Base-by-base conservation (phyloP, 2,113 vertebrate species). In the Sturnus vulgaris region DNA sequence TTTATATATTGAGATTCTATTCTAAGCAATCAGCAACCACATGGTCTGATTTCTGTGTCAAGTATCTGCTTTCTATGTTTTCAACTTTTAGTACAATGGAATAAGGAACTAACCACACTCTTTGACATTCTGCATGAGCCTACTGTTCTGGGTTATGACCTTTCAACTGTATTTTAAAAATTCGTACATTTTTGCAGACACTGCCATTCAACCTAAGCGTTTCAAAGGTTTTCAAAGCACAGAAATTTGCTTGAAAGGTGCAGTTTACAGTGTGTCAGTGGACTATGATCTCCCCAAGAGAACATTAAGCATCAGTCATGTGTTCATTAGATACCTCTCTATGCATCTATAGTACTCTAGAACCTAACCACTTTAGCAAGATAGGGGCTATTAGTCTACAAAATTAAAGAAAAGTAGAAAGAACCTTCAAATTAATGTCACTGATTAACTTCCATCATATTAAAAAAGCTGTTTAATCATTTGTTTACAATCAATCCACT, bases 281-380 rank as follows among this genome's bases (percentile, higher is more conserved):
- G 10, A 80, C 6, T n/a, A 33, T 6, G 24, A 3, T 31, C 7
- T 59, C 33, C 8, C 12, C 16, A 49, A 17, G 12, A 56, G 22
- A 73, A 27, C 33, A 70, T 3, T 56, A 20, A 30, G 8, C 22
- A 55, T 76, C 31, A 49, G 23, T 53, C 71, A 69, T 7, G 30
- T 11, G 8, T 21, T 46, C 37, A 17, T 77, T 22, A 80, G 19
- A 19, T 21, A 35, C 6, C 33, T 11, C 2, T 64, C 61, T n/a
- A 11, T 16, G 4, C 30, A 59, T 15, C 46, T n/a, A 0, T 0
- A 57, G 25, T 16, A 59, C 7, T 20, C 20, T 44, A n/a, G 17
- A 68, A 49, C 18, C 25, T 20, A 33, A 73, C 2, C 31, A 81
- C n/a, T 20, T 5, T 2, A 84, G 42, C 15, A 71, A 52, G 20